Evolutionary conservation across 2,113 vertebrate species (phyloP).

Genomic region (Reinhardtius hippoglossoides): DNA sequence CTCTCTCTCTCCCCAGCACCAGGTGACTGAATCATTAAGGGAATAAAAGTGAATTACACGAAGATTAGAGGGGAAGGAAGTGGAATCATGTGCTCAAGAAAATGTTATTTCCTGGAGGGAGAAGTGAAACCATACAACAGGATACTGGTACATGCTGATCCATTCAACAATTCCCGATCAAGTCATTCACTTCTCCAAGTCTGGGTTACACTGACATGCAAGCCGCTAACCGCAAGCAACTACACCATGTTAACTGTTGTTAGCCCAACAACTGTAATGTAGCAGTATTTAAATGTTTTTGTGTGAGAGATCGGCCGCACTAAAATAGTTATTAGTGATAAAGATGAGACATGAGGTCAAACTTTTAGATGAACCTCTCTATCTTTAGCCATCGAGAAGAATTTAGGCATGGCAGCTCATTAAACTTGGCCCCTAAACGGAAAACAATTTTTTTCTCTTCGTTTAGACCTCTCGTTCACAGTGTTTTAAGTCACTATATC

Average conservation of each 20-base stretch:
- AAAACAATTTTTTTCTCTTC: no score
- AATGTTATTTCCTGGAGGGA: not conserved
- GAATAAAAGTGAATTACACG: not conserved
- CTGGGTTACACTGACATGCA: constrained; percentile 38
- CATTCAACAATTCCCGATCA: constrained; percentile 55
- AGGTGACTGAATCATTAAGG: not conserved
- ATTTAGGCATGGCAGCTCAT: no score
- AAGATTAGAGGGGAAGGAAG: constrained; percentile 42
- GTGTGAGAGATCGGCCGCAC: not conserved
- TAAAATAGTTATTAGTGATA: not conserved
- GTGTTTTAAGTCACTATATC: no score
- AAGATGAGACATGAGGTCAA: not conserved
- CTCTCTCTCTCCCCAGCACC: not conserved
- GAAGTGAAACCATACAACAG: constrained; percentile 61
- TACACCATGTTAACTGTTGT: not conserved
- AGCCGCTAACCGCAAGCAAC: not conserved
- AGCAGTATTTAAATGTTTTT: not conserved
- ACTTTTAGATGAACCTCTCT: not conserved
- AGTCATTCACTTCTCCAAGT: constrained; percentile 44
- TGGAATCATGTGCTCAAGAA: constrained; percentile 49
- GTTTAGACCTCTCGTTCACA: no score
- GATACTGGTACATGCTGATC: not conserved
- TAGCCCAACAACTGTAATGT: not conserved
- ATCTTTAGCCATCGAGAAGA: no score
- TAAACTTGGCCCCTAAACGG: no score